Conservation (phyloP, 2,888 invertebrate genomes). For the Campaea margaritaria region DNA sequence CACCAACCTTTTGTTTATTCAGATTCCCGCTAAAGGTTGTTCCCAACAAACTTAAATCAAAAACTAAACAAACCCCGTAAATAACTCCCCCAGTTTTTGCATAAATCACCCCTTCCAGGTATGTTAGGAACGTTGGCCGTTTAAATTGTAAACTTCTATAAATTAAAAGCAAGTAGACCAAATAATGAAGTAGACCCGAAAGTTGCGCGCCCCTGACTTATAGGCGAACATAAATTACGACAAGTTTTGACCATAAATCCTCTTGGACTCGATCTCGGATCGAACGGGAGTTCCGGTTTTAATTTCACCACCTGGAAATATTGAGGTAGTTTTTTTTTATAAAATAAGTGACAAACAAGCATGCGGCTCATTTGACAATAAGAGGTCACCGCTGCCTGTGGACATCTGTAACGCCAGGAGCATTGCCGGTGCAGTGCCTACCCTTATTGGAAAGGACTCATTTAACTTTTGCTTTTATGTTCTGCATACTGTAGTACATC, state of each 20-base stretch:
- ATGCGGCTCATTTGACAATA: too few relatives aligned
- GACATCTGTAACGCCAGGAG: too few relatives aligned
- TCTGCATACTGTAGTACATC: too few relatives aligned
- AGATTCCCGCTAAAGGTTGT: slow-evolving; percentile 5
- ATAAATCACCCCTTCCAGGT: slow-evolving; percentile 42
- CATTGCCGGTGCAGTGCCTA: too few relatives aligned
- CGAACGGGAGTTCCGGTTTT: slow-evolving; percentile 24
- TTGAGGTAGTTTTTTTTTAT: neutral
- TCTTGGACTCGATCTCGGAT: slow-evolving; percentile 40
- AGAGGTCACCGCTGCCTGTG: too few relatives aligned
- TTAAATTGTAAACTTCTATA: slow-evolving; percentile 75
- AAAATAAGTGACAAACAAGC: too few relatives aligned
- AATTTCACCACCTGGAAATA: slow-evolving; percentile 25
- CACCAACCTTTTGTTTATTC: slow-evolving; percentile 5
- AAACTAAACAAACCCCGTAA: slow-evolving; percentile 36
- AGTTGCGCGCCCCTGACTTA: slow-evolving; percentile 74
- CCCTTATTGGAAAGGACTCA: too few relatives aligned
- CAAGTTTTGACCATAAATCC: slow-evolving; percentile 78
- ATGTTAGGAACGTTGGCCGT: slow-evolving; percentile 37
- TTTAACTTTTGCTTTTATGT: too few relatives aligned
- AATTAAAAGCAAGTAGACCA: slow-evolving; percentile 76
- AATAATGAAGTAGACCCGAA: slow-evolving; percentile 77
- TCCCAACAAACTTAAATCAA: slow-evolving; percentile 27
- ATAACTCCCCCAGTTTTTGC: slow-evolving; percentile 27
- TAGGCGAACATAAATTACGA: slow-evolving; percentile 77